These are phyloP conservation scores for Aix galericulata DNA, from an alignment of 2,113 vertebrate species.

Conservation along the genomic window DNA sequence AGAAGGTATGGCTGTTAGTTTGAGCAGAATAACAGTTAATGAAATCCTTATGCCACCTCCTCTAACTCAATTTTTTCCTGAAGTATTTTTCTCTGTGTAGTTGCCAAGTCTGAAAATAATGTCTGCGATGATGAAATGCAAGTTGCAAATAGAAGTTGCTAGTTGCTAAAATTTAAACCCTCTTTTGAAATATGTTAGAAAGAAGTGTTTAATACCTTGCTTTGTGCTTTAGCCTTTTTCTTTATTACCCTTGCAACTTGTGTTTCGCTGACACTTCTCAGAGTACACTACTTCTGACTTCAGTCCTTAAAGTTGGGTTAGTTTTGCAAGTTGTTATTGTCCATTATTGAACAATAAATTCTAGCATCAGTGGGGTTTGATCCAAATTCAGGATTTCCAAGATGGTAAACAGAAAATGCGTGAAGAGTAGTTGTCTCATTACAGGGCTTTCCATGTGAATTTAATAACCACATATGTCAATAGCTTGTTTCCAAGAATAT, in stretches of 20 bases:
- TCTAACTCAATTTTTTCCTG: neutral
- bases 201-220: neutral
- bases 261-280: neutral
- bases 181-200: neutral
- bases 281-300: neutral
- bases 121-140: neutral
- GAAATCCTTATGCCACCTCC: neutral
- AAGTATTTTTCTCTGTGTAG: neutral
- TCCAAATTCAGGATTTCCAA: neutral
- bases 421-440: neutral
- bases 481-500: neutral
- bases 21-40: neutral
- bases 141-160: neutral
- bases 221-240: neutral
- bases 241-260: neutral
- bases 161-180: neutral
- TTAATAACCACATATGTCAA: neutral
- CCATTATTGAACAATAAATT: neutral
- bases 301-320: neutral
- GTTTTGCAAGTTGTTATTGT: neutral
- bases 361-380: neutral
- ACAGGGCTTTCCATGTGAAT: neutral
- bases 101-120: neutral
- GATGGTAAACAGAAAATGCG: neutral
- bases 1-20: neutral